Percentiles rank a stretch among this genome's conserved stretches.
phyloP scores from a whole-genome alignment of 2,797 vertebrate genomes.

The Megalops cyprinoides region DNA sequence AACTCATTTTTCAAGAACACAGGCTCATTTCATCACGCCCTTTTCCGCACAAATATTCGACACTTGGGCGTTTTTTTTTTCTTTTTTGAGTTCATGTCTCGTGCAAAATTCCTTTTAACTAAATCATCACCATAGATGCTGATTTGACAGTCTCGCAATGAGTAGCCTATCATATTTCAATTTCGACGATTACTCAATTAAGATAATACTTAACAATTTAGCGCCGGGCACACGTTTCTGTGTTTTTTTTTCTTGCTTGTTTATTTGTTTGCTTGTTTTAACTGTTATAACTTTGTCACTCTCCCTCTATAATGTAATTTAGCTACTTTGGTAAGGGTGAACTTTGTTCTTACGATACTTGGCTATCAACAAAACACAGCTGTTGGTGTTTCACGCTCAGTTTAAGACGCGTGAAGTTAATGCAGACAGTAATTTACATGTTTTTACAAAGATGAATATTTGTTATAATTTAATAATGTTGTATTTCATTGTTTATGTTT shows the following conservation, averaged over 20 bases:
- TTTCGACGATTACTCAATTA: background rate
- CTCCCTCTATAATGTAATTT: background rate
- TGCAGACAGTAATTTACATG: background rate
- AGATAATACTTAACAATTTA: background rate
- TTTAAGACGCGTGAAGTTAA: background rate
- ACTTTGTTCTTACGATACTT: background rate
- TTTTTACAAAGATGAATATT: background rate
- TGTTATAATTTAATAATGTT: background rate
- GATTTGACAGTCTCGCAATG: background rate
- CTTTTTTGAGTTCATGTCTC: background rate
- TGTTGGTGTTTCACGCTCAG: background rate
- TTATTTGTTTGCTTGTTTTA: background rate
- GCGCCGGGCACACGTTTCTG: no score
- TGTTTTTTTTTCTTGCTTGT: background rate
- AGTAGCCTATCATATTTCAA: background rate
- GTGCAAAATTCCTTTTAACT: background rate
- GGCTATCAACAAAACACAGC: background rate
- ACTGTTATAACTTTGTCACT: background rate
- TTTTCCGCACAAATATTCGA: background rate
- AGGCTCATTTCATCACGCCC: background rate
- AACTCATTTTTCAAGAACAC: conserved; percentile 5
- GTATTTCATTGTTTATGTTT: background rate
- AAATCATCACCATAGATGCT: background rate
- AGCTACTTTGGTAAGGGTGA: background rate
- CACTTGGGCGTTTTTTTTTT: background rate